Evolutionary conservation across 1,140 invertebrate genomes (phyloP), one percentile per base, ranked within the genome.

Genomic region (Drosophila aff.): DNA sequence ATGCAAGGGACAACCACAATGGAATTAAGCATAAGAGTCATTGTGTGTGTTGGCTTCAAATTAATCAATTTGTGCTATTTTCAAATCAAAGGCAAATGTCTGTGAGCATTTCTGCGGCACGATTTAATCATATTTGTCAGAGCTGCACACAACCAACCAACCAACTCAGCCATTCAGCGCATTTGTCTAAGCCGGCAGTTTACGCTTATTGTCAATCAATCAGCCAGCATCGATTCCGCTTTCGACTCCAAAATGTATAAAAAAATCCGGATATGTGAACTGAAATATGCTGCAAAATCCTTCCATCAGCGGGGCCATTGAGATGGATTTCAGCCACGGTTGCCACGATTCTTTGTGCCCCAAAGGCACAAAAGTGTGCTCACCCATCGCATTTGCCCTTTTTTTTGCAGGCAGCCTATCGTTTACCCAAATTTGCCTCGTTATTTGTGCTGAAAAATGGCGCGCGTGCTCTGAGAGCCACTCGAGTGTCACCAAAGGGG

Each of bases 121-220:
- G 62, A 49, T 81, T 63, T 74, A 68, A 74, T 72, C 76, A 67
- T 64, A 71, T 83, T 49, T 75, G 76, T 75, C 80, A 83, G 77
- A 26, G 15, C n/a, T 60, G 68, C 62, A 31, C 26, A 41, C 23
- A 41, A 4, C 33, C 44, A 50, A 4, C 33, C 44, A 50, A 28
- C 53, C 31, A 8, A 31, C 55, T 66, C 57, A 47, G 43, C 62
- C 47, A 58, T 57, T 57, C 55, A 61, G 63, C 62, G 62, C 72
- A 83, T 79, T 80, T 76, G 72, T 83, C 81, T 83, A 59, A 65
- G 61, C 76, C 49, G 65, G 38, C 76, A 79, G 65, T 65, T 83
- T 83, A 72, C 72, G 81, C 65, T 84, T 83, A 83, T 83, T 83
- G 81, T 80, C 71, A 83, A 83, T 83, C 81, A 84, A 83, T 83